Evolutionary conservation across 2,797 vertebrate species (phyloP), one percentile per base, ranked within the genome.

Genomic region (Carcharodon carcharias): DNA sequence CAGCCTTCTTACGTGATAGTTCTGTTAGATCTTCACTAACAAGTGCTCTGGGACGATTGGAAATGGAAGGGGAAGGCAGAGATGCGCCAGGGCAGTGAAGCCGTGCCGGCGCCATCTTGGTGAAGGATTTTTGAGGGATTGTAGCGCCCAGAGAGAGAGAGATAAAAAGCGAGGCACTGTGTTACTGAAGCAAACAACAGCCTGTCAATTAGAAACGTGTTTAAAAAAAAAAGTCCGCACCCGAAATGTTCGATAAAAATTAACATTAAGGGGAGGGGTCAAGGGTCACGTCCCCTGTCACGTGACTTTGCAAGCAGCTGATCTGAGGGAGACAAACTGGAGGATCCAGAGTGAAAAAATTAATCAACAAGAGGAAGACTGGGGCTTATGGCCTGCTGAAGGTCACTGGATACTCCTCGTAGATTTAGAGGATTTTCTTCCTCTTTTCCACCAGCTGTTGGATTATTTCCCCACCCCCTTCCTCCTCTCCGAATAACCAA

Each of bases 401-500:
- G 94, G 67, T 95, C 67, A 95, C 45, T 9, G n/a, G 89, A 23
- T 21, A 23, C 18, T 45, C n/a, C 80, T 85, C 4, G 16, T 23
- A 35, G 73, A 16, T 80, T 40, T 5, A 8, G 18, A 23, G 6
- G 61, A 63, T 93, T 93, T 9, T 65, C 91, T 21, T 14, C 2
- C 87, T 56, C 56, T 89, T 40, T 65, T 40, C 71, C 18, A n/a
- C 1, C 50, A 9, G 91, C 21, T 26, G 6, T 23, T 54, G 40
- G 69, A 73, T 73, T 50, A 50, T 28, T 4, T 40, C 54, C 12
- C 26, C 26, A 28, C 71, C 71, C 71, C 7, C 28, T 21, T 8
- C 23, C 69, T 31, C 26, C 69, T 31, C 67, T 21, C 28, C 7
- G 7, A 18, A 95, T 63, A 95, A 40, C 45, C 28, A 95, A 98